Evolutionary conservation across 1,140 invertebrate species (phyloP), one percentile per base, ranked within the genome.

Genomic region (Zophobas morio): DNA sequence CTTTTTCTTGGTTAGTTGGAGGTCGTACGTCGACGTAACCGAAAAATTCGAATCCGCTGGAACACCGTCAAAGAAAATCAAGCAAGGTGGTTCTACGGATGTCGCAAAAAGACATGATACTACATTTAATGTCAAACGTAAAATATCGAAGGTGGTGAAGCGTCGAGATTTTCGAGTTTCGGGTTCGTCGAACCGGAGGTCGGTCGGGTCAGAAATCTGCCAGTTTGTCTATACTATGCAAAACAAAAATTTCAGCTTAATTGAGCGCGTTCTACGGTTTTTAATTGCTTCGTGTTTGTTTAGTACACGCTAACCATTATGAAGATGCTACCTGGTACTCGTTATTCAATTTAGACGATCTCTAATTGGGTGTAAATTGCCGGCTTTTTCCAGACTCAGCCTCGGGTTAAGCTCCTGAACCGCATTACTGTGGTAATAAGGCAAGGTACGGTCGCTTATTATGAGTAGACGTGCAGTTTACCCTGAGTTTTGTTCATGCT

Each of bases 341-440:
- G 77, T 82, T 82, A 82, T 82, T 82, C 80, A 81, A 81, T 82
- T 82, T 81, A 72, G 78, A 53, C 47, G 71, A 80, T 79, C 74
- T 78, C 77, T 82, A 82, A 82, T 82, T 82, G 80, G 78, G 81
- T 82, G 81, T 80, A 82, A 82, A 82, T 82, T 81, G 75, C 80
- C 78, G 78, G 53, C 72, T 80, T 82, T 80, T 81, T 78, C 74
- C 78, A 70, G 37, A 33, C 63, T 39, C 63, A 42, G 78, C 78
- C 78, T 71, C 75, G 42, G 80, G 80, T 79, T 74, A 79, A 53
- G 79, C 80, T 81, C 70, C 80, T 70, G 78, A 81, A 82, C 76
- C 57, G 53, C 80, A 77, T 75, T 57, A 80, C 57, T 63, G 60
- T 35, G 66, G 75, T 82, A 80, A 82, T 80, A 79, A 79, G 75